A percentile compares a stretch with the other conserved stretches of the same genome.
These are phyloP conservation scores for Ophiothrix spiculata DNA, from an alignment of 35 echinoderm and acorn worm species.

Conservation along the genomic window DNA sequence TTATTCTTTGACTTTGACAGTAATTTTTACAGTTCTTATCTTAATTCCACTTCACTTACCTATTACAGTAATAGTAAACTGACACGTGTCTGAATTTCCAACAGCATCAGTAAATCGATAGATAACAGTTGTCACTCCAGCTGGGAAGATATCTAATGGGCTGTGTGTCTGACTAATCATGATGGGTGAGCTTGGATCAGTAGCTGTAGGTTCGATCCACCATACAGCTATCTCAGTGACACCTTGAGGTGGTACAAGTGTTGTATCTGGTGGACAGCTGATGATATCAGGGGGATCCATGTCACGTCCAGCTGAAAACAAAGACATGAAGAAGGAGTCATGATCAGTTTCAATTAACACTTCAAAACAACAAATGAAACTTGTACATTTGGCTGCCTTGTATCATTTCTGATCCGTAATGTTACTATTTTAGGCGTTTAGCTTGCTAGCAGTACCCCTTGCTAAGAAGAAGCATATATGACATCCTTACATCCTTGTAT, in stretches of 20 bases:
- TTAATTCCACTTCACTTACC: conserved; percentile 16
- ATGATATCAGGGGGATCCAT: conserved; percentile 14
- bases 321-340: not conserved
- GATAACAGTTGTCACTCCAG: conserved; percentile 33
- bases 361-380: not conserved
- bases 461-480: not conserved
- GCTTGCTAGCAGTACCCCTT: not conserved
- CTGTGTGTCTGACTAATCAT: conserved; percentile 12
- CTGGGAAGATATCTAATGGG: conserved; percentile 18
- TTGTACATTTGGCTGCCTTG: not conserved
- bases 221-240: not conserved
- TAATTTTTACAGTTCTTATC: too few relatives aligned
- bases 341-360: not conserved
- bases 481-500: not conserved
- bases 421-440: not conserved
- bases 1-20: too few relatives aligned
- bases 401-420: not conserved
- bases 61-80: conserved; percentile 44
- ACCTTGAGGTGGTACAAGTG: not conserved
- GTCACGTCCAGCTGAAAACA: conserved; percentile 23
- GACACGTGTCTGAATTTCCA: conserved; percentile 24
- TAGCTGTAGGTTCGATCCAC: conserved; percentile 58
- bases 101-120: conserved; percentile 47
- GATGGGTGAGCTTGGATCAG: conserved; percentile 31
- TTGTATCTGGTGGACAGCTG: conserved; percentile 33